Evolutionary conservation across 2,888 invertebrate species (phyloP), one percentile per base, ranked within the genome.

Genomic region (Ichneumoninae sp.): DNA sequence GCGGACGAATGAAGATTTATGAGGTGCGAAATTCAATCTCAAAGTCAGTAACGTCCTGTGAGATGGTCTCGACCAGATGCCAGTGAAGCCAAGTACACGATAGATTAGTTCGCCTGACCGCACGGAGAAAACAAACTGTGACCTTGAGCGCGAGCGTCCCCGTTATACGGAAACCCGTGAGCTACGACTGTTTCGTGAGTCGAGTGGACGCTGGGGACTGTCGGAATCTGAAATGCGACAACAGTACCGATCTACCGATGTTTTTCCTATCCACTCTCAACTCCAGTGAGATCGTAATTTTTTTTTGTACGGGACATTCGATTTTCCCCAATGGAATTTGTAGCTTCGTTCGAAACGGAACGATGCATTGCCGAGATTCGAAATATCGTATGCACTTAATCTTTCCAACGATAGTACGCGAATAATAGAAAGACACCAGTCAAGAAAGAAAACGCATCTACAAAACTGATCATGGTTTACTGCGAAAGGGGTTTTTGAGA

Each of bases 281-380:
- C 68, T 16, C 16, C 30, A 6, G 47, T 33, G 44, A 16, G 40
- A 68, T 71, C 40, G 65, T 74, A 22, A 22, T 65, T 57, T 65
- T 60, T 30, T 30, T 75, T 74, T 36, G 6, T 26, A 10, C 1
- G 16, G 0, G 30, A 44, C 68, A 81, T 75, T 75, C 60, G 33
- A 62, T 80, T 80, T 50, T 70, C 47, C 26, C 3, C 78, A 86
- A 86, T 85, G 82, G 83, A 82, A 76, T 80, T 72, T 52, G 76
- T 81, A 79, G 60, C 47, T 30, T 71, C 40, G 83, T 80, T 30
- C 30, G 60, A 62, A 62, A 62, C 60, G 1, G 16, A 16, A n/a
- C 33, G 33, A 33, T 33, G 60, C 33, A 62, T 33, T 26, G 5
- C 10, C 60, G 16, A 8, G 30, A 7, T 30, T 4, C 19, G 57